Percentiles rank a stretch among this genome's conserved stretches.
Conservation (phyloP, 1,140 invertebrate genomes). For the Pseudachorutes palmiensis region DNA sequence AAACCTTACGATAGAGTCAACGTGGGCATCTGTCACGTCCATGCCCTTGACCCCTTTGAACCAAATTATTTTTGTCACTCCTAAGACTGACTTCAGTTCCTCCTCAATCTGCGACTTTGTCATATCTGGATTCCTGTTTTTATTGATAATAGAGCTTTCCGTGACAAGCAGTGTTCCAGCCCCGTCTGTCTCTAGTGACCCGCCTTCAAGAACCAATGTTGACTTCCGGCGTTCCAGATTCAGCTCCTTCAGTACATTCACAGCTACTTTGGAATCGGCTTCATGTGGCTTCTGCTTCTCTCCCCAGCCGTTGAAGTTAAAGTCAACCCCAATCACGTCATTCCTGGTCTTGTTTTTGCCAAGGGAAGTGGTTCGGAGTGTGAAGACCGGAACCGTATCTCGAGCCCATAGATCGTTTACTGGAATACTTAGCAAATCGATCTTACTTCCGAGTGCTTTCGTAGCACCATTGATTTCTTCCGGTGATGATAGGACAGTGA, state of each 20-base stretch:
- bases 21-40: conserved; percentile 24
- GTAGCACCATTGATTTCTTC: neutral
- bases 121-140: conserved; percentile 11
- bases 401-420: conserved; percentile 16
- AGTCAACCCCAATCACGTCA: conserved; percentile 12
- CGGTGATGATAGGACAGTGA: conserved; percentile 7
- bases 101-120: neutral
- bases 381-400: conserved; percentile 14
- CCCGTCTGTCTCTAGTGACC: conserved; percentile 17
- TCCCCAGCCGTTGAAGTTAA: conserved; percentile 25
- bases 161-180: conserved; percentile 19
- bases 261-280: conserved; percentile 1
- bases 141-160: conserved; percentile 15
- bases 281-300: conserved; percentile 8
- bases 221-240: neutral
- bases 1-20: conserved; percentile 17
- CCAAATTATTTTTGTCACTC: conserved; percentile 17
- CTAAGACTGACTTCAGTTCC: conserved; percentile 13
- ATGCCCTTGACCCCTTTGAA: conserved; percentile 15
- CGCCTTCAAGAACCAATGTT: conserved; percentile 11
- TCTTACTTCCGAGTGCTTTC: neutral
- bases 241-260: neutral
- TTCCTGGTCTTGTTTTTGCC: neutral
- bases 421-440: neutral
- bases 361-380: no score